Base-by-base conservation (phyloP, 1,140 invertebrate genomes). In the Temnothorax curvispinosus region DNA sequence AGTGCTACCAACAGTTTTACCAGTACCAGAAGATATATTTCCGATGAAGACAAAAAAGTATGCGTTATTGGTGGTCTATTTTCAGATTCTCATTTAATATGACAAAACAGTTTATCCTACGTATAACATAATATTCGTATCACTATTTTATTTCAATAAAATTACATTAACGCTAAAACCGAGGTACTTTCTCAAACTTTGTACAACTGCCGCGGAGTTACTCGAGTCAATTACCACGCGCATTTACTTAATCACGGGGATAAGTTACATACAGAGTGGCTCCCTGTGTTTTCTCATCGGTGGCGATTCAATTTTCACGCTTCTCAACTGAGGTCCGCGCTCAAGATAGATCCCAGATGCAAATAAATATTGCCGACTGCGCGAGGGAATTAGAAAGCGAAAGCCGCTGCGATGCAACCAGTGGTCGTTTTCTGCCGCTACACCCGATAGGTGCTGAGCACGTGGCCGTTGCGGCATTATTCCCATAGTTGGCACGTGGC, bases 401-500 rank as follows among this genome's bases (percentile, higher is more conserved):
- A 58, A 86, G 64, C 38, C n/a, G 27, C 6, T 13, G 47, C 64
- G 60, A 64, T 74, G 87, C 89, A 88, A 89, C 87, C 88, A 87
- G 87, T 90, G 87, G 90, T 86, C 86, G 87, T 80, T 91, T 88
- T 87, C 69, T 74, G 65, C 50, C 13, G 60, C 65, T 35, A 90
- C 89, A 90, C 90, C 90, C 90, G 87, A 89, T 92, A 91, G 62
- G 71, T 91, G 58, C 67, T 67, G 56, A 92, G 90, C 93, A 93
- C 93, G 93, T 93, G 93, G 89, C 91, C 90, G 86, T 92, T 89
- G 80, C 86, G 88, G 87, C 87, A 87, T 90, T 91, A 92, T 91
- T 93, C 90, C 88, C 90, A 93, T 93, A 88, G 87, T 44, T 77
- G 93, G 89, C 93, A 93, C 93, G 93, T 93, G 93, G 89, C 92